Evolutionary conservation across 2,797 vertebrate species (phyloP).

Genomic region (Coregonus ussuriensis): DNA sequence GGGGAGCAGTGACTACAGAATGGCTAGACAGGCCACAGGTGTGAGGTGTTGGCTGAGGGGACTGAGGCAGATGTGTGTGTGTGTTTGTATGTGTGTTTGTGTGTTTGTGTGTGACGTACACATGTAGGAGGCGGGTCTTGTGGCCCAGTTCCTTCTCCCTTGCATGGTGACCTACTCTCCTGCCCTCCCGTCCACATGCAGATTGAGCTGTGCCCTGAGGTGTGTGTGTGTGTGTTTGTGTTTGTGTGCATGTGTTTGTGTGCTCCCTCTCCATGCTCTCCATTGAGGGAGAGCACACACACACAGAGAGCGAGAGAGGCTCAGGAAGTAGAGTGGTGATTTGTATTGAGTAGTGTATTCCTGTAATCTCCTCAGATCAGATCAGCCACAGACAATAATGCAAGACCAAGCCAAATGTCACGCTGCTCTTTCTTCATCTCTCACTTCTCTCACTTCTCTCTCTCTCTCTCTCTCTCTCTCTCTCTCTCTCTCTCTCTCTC

Average conservation of each 20-base stretch:
- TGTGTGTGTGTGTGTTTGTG: background rate
- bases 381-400: slow-evolving; percentile 78
- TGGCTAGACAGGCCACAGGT: slow-evolving; percentile 58
- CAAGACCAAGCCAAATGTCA: slow-evolving; percentile 74
- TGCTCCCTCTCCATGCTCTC: too few relatives aligned
- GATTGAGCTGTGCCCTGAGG: background rate
- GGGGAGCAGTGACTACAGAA: slow-evolving; percentile 28
- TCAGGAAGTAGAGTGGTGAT: slow-evolving; percentile 62
- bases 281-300: too few relatives aligned
- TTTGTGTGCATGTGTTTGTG: background rate
- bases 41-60: slow-evolving; percentile 37
- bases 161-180: background rate
- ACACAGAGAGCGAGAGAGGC: slow-evolving; percentile 32
- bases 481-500: slow-evolving; percentile 18
- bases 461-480: slow-evolving; percentile 28
- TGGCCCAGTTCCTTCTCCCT: slow-evolving; percentile 4
- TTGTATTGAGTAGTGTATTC: slow-evolving; percentile 74
- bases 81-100: background rate
- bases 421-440: slow-evolving; percentile 68
- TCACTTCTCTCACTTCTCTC: slow-evolving; percentile 2
- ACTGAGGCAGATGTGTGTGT: slow-evolving; percentile 5
- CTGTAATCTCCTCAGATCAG: slow-evolving; percentile 79
- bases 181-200: slow-evolving; percentile 21
- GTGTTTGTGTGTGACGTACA: background rate
- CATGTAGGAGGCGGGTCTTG: background rate